Evolutionary conservation across 2,113 vertebrate genomes (phyloP), one percentile per base, ranked within the genome.

Genomic region (Brienomyrus longianalis): DNA sequence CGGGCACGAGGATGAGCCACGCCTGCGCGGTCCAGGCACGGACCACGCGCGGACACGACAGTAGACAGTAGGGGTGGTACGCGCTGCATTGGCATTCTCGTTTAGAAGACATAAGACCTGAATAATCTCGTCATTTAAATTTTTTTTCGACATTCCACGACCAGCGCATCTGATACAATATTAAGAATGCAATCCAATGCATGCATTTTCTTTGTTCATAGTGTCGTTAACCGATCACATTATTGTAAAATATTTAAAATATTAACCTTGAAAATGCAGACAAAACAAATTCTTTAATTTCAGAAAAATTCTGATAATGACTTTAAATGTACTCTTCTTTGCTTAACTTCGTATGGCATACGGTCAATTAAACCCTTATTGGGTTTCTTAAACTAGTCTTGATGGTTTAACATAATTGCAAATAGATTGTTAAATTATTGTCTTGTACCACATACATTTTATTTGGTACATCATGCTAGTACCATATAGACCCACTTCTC

Each of bases 11-110:
- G 43, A 51, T 8, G 80, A 21, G 51, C 51, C 77, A 62, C 77
- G 88, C 77, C 51, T 59, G 88, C 77, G 77, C 74, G 88, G 21
- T 80, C 51, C 47, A n/a, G 87, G 23, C 17, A 15, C n/a, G 59
- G 87, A 27, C 39, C 43, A n/a, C 8, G 83, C 45, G 74, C 74
- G 74, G 74, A 80, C 83, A 48, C 80, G 80, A 21, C 23, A 23
- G 15, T 19, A 31, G 43, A 10, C 17, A 17, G 11, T 7, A 23
- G 39, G 8, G 80, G 39, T 48, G 21, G 39, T 23, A 39, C 17
- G 31, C 80, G 62, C 62, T 66, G 62, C 11, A 48, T n/a, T 8
- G 80, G 17, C 39, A 19, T 35, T 77, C 27, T 77, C 10, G 35
- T 77, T 39, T 35, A 77, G 1, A 77, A 77, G 35, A 43, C 1